A percentile compares a stretch with the other conserved stretches of the same genome.
These are phyloP conservation scores for Porites divaricata DNA, from an alignment of 92 coral and sea anemone genomes.

Conservation along the genomic window DNA sequence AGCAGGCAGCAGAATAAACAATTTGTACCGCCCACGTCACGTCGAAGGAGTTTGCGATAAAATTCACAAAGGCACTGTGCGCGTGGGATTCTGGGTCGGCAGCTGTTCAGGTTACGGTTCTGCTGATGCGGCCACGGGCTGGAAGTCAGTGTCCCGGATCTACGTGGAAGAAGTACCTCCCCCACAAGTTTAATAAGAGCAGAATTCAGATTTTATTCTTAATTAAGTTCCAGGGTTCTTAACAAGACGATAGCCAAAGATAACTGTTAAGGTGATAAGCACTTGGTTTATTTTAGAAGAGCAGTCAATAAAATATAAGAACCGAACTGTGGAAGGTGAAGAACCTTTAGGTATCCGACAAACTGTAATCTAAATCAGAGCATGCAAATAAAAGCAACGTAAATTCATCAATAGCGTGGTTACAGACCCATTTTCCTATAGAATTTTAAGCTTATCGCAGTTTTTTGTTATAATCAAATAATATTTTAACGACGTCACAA, in stretches of 20 bases:
- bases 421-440: too few species aligned
- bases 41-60: background rate
- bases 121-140: background rate
- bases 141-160: background rate
- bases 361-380: too few species aligned
- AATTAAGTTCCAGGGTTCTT: background rate
- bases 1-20: background rate
- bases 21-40: background rate
- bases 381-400: too few species aligned
- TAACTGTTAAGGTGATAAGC: too few species aligned
- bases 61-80: background rate
- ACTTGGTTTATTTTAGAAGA: too few species aligned
- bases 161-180: slow-evolving; percentile 4
- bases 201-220: background rate
- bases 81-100: background rate
- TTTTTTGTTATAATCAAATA: too few species aligned
- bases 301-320: too few species aligned
- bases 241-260: background rate
- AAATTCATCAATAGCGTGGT: too few species aligned
- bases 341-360: too few species aligned
- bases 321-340: too few species aligned
- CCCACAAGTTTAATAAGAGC: background rate
- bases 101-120: background rate
- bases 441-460: too few species aligned
- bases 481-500: too few species aligned